Conservation (phyloP, 1,140 invertebrate species). For the Nasonia giraulti region DNA sequence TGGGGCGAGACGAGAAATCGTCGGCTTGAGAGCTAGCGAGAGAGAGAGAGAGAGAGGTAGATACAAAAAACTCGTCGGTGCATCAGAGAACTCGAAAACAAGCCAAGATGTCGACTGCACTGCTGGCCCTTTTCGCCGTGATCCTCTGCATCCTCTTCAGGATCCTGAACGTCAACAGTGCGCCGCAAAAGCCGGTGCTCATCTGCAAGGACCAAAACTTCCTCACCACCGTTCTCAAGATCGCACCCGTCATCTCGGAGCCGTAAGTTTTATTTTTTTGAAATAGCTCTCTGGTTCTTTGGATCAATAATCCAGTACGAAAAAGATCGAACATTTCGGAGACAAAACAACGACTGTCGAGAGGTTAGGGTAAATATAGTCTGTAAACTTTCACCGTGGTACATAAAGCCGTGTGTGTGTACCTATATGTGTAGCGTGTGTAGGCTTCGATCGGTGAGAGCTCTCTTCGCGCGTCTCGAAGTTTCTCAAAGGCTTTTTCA, state of each 20-base stretch:
- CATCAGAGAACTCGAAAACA: neutral
- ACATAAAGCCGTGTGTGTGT: neutral
- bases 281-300: too few species aligned
- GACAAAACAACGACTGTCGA: too few species aligned
- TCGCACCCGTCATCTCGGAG: conserved; percentile 84
- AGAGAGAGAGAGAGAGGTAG: neutral
- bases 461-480: too few species aligned
- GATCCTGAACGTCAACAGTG: conserved; percentile 87
- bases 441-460: neutral
- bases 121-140: conserved; percentile 84
- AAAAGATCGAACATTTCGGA: too few species aligned
- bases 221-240: conserved; percentile 83
- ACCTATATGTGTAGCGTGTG: neutral
- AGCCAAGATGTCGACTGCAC: conserved; percentile 81
- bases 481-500: too few species aligned
- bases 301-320: too few species aligned
- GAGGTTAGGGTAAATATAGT: too few species aligned
- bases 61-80: neutral
- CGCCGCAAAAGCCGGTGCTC: conserved; percentile 83
- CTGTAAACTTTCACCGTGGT: neutral
- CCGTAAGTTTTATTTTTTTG: conserved; percentile 79
- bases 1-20: neutral
- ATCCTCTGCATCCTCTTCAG: conserved; percentile 87
- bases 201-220: conserved; percentile 84
- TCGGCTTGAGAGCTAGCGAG: neutral